These are phyloP conservation scores for Bujurquina vittata DNA, from an alignment of 2,113 vertebrate genomes.

Conservation along the genomic window DNA sequence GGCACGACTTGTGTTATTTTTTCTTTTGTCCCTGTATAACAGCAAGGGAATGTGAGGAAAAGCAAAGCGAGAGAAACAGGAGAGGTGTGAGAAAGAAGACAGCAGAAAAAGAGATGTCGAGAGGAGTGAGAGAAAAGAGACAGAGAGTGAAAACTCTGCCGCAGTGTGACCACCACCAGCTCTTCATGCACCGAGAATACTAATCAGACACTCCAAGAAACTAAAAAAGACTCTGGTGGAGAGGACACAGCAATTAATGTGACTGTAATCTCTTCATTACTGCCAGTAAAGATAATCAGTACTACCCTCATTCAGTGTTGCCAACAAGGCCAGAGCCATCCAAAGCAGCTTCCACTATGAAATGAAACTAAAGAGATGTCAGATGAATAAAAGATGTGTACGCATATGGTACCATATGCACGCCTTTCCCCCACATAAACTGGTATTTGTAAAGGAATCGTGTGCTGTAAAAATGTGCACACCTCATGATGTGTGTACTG, in stretches of 20 bases:
- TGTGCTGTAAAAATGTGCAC: neutral
- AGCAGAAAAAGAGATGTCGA: constrained; percentile 37
- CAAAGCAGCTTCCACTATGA: neutral
- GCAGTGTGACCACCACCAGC: constrained; percentile 63
- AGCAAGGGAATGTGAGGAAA: constrained; percentile 35
- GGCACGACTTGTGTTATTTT: constrained; percentile 50
- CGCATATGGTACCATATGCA: neutral
- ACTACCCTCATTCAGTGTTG: neutral
- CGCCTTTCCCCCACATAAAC: neutral
- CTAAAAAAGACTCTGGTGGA: constrained; percentile 29
- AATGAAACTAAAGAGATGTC: neutral
- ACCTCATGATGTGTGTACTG: neutral
- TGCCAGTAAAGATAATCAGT: constrained; percentile 15
- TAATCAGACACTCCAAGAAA: constrained; percentile 62
- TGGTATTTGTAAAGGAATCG: neutral
- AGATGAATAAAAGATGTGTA: neutral
- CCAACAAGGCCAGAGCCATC: neutral
- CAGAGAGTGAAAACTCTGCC: constrained; percentile 50
- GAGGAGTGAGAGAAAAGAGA: constrained; percentile 30
- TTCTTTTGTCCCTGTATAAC: constrained; percentile 47
- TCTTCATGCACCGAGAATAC: constrained; percentile 63
- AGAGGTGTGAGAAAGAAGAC: constrained; percentile 7
- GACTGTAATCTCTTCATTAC: constrained; percentile 55
- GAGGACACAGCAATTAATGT: constrained; percentile 49
- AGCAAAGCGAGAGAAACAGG: neutral